Base-by-base conservation (phyloP, 2,888 invertebrate species). In the Calliopum simillimum region DNA sequence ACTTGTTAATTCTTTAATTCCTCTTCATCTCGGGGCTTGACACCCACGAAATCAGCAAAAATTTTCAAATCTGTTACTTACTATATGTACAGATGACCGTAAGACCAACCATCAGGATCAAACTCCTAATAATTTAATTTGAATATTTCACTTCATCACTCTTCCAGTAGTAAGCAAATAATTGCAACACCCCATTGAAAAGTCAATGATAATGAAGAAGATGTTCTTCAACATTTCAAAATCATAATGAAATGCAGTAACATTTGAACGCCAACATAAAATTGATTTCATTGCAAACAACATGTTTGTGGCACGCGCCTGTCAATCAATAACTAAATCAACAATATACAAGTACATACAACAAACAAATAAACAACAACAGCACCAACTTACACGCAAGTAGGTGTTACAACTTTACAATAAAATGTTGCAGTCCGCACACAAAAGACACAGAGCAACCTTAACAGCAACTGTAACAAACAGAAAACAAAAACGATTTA, bases 261-360 rank as follows among this genome's bases (percentile, higher is more conserved):
- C 56, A 46, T 56, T 33, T 66, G 23, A 23, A 56, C 66, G 66
- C 66, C 56, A 66, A 66, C 66, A 68, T 62, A 33, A n/a, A 56
- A 25, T 21, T 56, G 25, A 53, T 16, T 49, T 25, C 56, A 56
- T 47, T 66, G 66, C 46, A 46, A 66, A 46, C 65, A 44, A 44
- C 51, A 51, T 41, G 58, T 59, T 66, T 46, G 33, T 44, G 66
- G 66, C 66, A 66, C 66, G 66, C 66, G 66, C 46, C 66, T 46
- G 56, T 66, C 66, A 66, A 56, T 53, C 64, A 64, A 46, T 19
- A 16, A 51, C 51, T 49, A 16, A 68, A 59, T 58, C 59, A 58
- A 47, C 47, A 41, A 33, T 47, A 59, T 21, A 8, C 58, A 47
- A 49, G 47, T 1, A 49, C 49, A 49, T n/a, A 49, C 49, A 49